These are phyloP conservation scores for Hippocampus guttulatus DNA, from an alignment of 2,113 vertebrate species.

Conservation along the genomic window DNA sequence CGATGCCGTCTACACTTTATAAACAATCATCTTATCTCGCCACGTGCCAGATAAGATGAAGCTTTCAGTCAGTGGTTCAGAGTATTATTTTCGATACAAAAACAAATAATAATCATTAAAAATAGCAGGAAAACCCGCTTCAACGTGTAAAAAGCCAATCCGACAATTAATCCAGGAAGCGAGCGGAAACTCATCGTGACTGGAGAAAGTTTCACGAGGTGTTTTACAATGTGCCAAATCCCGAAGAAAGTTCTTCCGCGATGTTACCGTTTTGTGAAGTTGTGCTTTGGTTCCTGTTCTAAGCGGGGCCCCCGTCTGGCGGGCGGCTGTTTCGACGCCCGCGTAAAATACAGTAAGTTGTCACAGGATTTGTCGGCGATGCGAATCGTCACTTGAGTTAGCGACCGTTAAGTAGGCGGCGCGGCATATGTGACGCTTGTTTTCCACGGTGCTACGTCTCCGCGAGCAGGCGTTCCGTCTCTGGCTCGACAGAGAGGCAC, in stretches of 20 bases:
- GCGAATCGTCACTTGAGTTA: conserved; percentile 19
- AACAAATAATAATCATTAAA: background rate
- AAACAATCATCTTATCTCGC: background rate
- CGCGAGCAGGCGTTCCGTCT: conserved; percentile 33
- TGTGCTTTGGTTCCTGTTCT: conserved; percentile 18
- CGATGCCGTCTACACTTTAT: background rate
- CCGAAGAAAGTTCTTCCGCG: background rate
- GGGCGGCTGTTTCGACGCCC: background rate
- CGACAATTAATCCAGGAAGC: too few species aligned
- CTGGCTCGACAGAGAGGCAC: conserved; percentile 13
- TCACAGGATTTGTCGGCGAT: conserved; percentile 18
- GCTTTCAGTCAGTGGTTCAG: background rate
- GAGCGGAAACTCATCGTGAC: background rate
- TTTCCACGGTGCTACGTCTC: conserved; percentile 33
- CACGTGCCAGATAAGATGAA: background rate
- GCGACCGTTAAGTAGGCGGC: conserved; percentile 13
- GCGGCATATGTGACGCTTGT: background rate
- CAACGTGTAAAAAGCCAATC: conserved; percentile 1
- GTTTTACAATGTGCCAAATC: conserved; percentile 21
- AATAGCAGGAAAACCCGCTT: background rate
- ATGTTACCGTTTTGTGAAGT: background rate
- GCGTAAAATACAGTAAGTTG: background rate
- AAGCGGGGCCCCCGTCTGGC: background rate
- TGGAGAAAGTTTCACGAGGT: background rate
- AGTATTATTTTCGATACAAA: background rate